Percentiles rank a stretch among this genome's conserved stretches.
These are phyloP conservation scores for Sipha maydis DNA, from an alignment of 2,888 invertebrate species.

Conservation along the genomic window DNA sequence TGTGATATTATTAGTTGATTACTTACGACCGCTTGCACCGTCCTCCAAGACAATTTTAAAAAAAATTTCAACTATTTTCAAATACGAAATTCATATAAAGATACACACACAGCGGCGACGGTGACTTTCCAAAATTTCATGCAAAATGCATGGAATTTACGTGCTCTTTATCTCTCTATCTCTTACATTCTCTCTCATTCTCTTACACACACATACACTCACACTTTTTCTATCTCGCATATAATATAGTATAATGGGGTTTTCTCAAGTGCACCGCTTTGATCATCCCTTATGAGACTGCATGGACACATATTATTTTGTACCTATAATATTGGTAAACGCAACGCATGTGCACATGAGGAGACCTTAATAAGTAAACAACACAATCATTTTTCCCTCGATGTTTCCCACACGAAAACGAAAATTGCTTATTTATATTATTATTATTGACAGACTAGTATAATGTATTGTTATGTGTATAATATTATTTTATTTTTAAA, in stretches of 20 bases:
- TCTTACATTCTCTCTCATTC: background rate
- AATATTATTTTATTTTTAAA: background rate
- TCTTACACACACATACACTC: background rate
- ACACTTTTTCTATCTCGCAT: no score
- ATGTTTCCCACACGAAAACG: background rate
- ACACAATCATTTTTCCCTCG: background rate
- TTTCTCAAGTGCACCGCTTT: no score
- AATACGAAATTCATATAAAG: background rate
- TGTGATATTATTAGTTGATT: constrained; percentile 55
- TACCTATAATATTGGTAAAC: no score
- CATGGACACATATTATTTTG: no score
- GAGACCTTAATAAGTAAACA: background rate
- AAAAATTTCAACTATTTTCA: background rate
- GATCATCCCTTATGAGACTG: no score
- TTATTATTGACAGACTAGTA: background rate
- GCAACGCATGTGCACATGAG: background rate
- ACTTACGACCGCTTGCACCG: constrained; percentile 8
- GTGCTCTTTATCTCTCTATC: background rate
- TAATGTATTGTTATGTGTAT: background rate
- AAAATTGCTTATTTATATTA: background rate
- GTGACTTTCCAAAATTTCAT: no score
- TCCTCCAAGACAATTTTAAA: background rate
- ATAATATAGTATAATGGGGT: no score
- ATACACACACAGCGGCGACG: background rate
- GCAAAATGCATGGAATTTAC: no score